Percentiles rank a stretch among this genome's conserved stretches.
Evolutionary conservation across 2,113 vertebrate species (phyloP).

Genomic region (Leucosticte australis): DNA sequence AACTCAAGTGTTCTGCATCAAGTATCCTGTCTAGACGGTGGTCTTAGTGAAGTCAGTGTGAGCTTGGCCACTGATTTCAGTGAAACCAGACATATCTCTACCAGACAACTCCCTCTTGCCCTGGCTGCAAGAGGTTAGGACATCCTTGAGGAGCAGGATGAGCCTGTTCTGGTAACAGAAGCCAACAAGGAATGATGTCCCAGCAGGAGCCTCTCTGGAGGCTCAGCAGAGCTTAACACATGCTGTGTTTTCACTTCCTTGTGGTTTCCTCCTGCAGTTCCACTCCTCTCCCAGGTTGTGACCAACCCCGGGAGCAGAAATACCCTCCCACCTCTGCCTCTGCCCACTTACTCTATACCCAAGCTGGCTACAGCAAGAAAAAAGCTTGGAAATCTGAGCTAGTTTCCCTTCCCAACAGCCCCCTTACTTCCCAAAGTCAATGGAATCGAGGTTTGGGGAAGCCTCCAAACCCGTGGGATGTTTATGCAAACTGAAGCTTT

Average conservation of each 20-base stretch:
- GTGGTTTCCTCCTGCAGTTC: background rate
- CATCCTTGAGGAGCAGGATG: background rate
- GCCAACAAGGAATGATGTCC: background rate
- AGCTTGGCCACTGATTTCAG: conserved; percentile 40
- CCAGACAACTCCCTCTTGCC: conserved; percentile 1
- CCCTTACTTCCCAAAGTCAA: background rate
- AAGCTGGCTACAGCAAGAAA: background rate
- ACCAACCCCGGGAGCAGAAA: background rate
- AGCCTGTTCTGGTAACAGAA: background rate
- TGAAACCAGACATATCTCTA: conserved; percentile 58
- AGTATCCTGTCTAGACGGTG: conserved; percentile 34
- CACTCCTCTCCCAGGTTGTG: background rate
- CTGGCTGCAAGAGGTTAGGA: background rate
- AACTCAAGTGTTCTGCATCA: background rate
- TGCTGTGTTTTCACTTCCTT: background rate
- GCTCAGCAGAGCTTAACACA: background rate
- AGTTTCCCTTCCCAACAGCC: background rate
- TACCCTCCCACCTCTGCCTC: background rate
- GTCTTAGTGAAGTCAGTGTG: conserved; percentile 43
- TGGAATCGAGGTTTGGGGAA: background rate
- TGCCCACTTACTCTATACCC: background rate
- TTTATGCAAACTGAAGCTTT: conserved; percentile 36
- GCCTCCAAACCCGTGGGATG: background rate
- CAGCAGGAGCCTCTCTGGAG: background rate
- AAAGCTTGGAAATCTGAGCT: background rate